Conservation (phyloP, 2,113 vertebrate genomes). For the Nestor notabilis region DNA sequence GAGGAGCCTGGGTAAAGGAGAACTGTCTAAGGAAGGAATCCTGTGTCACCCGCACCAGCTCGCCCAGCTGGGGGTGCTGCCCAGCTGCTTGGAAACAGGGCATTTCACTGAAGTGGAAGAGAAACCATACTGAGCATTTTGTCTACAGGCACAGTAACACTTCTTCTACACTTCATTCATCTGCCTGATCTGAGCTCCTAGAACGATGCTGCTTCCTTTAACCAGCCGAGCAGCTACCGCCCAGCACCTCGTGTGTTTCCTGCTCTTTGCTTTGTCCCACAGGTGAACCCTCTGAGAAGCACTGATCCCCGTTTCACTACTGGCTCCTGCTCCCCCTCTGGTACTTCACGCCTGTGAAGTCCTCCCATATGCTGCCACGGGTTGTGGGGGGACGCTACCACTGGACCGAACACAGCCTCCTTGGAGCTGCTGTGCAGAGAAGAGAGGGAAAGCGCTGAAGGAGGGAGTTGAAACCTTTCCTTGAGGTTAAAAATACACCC, state of each 20-base stretch:
- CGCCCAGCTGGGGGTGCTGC: accelerated
- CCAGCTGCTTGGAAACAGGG: not conserved
- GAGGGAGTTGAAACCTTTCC: not conserved
- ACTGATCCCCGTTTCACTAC: not conserved
- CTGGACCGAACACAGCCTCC: not conserved
- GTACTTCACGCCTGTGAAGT: not conserved
- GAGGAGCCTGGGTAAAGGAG: not conserved
- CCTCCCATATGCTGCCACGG: not conserved
- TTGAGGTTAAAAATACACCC: accelerated
- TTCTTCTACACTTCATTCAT: not conserved
- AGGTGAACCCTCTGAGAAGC: not conserved
- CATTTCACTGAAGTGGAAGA: not conserved
- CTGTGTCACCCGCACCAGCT: accelerated
- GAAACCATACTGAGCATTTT: not conserved
- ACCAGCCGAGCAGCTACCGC: not conserved
- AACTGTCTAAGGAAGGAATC: not conserved
- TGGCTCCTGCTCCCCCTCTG: not conserved
- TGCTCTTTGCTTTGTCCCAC: not conserved
- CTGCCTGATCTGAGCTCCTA: accelerated
- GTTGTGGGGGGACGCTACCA: not conserved
- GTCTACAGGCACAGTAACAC: not conserved
- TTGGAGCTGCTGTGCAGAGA: not conserved
- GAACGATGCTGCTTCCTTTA: accelerated
- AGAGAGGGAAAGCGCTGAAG: not conserved
- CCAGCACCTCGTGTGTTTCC: not conserved